Base-by-base conservation (phyloP, 2,888 invertebrate species). In the Drosophila kuntzei region DNA sequence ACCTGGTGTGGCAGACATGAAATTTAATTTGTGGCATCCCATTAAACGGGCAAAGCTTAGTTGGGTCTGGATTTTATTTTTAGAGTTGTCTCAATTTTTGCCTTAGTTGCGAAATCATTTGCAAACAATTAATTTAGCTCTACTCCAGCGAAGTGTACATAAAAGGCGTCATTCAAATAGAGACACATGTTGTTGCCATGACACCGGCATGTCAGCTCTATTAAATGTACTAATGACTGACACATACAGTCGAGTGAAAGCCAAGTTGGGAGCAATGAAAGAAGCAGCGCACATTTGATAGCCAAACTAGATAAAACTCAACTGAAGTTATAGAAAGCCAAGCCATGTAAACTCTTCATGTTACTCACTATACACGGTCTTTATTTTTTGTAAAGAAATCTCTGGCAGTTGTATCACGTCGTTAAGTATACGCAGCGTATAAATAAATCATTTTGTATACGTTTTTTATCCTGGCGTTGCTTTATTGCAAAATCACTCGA, bases 191-290 rank as follows among this genome's bases (percentile, higher is more conserved):
- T 53, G 60, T 69, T 54, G 18, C 51, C 46, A 58, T 58, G 41
- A 49, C 64, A 51, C 22, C 55, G 44, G 60, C 64, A 64, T 68
- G 67, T 68, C 43, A 57, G 61, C 57, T 71, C 65, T 76, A 60
- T 75, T 71, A 79, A 67, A 79, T 71, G 44, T 68, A 76, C 79
- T 79, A 79, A 79, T 79, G 80, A 79, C 77, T 69, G 63, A 44
- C 68, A 58, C 49, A 58, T 37, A 59, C 49, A 51, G 41, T 39
- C 53, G 16, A 16, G 5, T 1, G 11, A 1, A 11, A 34, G 34
- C 11, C n/a, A 29, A 64, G 69, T 7, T 62, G 51, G 39, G 34
- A 53, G 46, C 46, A 47, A 39, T 64, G 53, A 47, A 58, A 25
- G 34, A 50, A 44, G 34, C 57, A 41, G 53, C 59, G 36, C 50